phyloP scores from a whole-genome alignment of 1,140 invertebrate genomes.

The Telenomus remus region DNA sequence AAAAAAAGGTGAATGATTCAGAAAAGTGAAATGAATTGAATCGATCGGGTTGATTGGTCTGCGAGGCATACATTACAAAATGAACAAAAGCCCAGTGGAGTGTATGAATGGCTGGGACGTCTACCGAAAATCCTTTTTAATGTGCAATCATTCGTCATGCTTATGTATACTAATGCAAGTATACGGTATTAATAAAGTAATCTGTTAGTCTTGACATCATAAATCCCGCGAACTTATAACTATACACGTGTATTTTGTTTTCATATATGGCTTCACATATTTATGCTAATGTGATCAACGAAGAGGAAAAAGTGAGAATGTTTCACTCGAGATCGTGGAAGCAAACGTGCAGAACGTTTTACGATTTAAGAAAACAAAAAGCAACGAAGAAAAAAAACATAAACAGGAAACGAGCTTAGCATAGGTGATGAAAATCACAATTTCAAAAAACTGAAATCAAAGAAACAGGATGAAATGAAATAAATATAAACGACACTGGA shows the following conservation, averaged over 20 bases:
- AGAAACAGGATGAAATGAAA: too few species aligned
- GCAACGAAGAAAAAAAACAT: too few species aligned
- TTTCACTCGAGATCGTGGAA: conserved; percentile 67
- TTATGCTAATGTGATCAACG: conserved; percentile 70
- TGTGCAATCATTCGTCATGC: conserved; percentile 72
- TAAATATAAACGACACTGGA: too few species aligned
- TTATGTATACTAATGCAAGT: conserved; percentile 74
- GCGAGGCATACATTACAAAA: conserved; percentile 13
- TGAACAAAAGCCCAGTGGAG: conserved; percentile 15
- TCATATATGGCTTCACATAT: conserved; percentile 62
- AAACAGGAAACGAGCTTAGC: conserved; percentile 23
- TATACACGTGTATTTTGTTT: conserved; percentile 24
- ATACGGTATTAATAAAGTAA: conserved; percentile 73
- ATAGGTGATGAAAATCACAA: conserved; percentile 31
- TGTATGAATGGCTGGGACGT: conserved; percentile 46
- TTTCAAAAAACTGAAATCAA: background rate
- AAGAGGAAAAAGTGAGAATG: conserved; percentile 68
- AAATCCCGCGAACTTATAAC: conserved; percentile 63
- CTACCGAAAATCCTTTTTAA: conserved; percentile 63
- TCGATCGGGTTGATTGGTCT: conserved; percentile 22
- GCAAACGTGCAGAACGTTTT: too few species aligned
- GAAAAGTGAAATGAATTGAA: conserved; percentile 1
- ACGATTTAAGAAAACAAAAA: too few species aligned
- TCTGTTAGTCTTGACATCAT: conserved; percentile 61
- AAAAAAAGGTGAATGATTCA: background rate